Conservation (phyloP, 2,113 vertebrate genomes). For the Myiozetetes cayanensis region DNA sequence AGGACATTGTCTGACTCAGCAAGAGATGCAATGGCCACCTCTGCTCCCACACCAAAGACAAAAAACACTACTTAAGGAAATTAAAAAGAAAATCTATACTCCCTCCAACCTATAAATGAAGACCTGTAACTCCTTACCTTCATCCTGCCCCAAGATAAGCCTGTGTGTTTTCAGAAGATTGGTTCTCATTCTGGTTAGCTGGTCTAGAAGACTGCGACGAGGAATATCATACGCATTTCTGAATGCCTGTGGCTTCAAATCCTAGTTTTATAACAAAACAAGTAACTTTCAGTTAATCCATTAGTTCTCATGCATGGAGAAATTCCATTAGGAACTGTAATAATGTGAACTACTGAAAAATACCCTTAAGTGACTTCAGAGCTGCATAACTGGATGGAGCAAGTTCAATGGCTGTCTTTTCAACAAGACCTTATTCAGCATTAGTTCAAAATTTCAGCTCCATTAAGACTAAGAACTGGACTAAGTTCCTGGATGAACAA, state of each 20-base stretch:
- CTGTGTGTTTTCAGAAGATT: conserved; percentile 81
- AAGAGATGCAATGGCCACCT: background rate
- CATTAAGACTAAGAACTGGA: background rate
- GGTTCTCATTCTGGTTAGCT: conserved; percentile 83
- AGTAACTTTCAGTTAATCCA: background rate
- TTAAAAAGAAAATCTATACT: background rate
- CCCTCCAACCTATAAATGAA: background rate
- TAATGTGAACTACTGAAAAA: background rate
- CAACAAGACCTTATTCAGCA: background rate
- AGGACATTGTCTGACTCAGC: background rate
- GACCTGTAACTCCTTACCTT: conserved; percentile 68
- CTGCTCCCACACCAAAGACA: background rate
- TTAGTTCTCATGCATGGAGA: background rate
- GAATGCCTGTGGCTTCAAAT: conserved; percentile 80
- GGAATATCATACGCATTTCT: conserved; percentile 85
- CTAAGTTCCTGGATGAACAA: background rate
- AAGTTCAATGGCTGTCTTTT: background rate
- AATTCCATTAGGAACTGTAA: background rate
- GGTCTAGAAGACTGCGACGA: conserved; percentile 77
- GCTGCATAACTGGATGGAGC: background rate
- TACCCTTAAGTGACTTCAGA: background rate
- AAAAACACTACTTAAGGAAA: background rate
- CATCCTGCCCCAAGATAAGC: conserved; percentile 78
- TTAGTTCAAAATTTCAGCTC: background rate
- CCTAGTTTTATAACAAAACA: conserved; percentile 64